Percentiles rank a stretch among this genome's conserved stretches.
Conservation (phyloP, 2,888 invertebrate genomes). For the Andrena dorsata region DNA sequence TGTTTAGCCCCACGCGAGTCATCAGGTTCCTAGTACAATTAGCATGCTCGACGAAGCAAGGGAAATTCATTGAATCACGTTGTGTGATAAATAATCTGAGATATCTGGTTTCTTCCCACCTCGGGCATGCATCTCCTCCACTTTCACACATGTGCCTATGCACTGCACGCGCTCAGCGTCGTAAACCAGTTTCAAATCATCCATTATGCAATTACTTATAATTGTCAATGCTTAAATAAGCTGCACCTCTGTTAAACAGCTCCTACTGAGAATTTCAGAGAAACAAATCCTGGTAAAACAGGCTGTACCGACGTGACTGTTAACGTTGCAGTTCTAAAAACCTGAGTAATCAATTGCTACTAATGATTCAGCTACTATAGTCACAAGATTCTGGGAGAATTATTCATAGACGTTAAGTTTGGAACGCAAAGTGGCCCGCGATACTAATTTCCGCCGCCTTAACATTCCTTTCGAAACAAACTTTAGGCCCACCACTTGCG, state of each 20-base stretch:
- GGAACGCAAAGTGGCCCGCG: too few species aligned
- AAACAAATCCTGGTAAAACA: neutral
- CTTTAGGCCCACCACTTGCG: too few species aligned
- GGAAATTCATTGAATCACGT: slow-evolving; percentile 17
- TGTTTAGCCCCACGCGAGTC: slow-evolving; percentile 25
- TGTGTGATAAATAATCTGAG: slow-evolving; percentile 14
- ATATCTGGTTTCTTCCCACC: neutral
- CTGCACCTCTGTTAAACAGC: neutral
- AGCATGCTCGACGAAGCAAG: slow-evolving; percentile 7
- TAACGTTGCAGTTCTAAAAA: neutral
- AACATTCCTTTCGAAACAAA: too few species aligned
- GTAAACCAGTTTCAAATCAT: slow-evolving; percentile 1
- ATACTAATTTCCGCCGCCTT: too few species aligned
- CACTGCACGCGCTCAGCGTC: neutral
- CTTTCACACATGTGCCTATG: neutral
- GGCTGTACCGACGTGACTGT: neutral
- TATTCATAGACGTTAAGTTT: too few species aligned
- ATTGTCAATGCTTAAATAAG: neutral
- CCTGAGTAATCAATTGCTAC: too few species aligned
- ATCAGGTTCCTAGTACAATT: slow-evolving; percentile 23
- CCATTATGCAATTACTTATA: slow-evolving; percentile 19
- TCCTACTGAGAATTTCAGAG: neutral
- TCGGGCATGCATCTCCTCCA: neutral
- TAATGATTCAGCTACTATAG: too few species aligned
- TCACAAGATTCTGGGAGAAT: too few species aligned